These are phyloP conservation scores for Neopelma chrysocephalum DNA, from an alignment of 2,797 vertebrate species.

Conservation along the genomic window DNA sequence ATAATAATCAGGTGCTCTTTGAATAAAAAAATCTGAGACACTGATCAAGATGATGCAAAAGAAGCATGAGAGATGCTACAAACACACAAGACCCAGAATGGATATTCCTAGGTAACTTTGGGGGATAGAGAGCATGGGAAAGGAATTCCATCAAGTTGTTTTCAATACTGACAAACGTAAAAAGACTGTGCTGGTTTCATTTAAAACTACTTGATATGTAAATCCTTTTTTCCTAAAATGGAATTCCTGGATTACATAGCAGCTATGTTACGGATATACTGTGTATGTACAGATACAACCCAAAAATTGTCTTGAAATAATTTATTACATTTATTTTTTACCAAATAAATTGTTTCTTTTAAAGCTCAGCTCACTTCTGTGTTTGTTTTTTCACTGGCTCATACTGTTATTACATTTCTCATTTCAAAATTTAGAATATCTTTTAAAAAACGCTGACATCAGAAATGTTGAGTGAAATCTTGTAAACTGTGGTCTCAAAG, in stretches of 20 bases:
- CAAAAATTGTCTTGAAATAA: slow-evolving; percentile 50
- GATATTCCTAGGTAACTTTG: neutral
- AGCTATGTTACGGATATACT: slow-evolving; percentile 7
- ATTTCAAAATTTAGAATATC: neutral
- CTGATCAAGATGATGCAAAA: neutral
- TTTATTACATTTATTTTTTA: slow-evolving; percentile 66
- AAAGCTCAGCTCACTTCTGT: neutral
- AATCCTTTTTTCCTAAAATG: neutral
- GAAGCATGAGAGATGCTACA: neutral
- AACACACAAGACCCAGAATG: neutral
- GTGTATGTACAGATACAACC: slow-evolving; percentile 27
- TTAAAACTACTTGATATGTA: neutral
- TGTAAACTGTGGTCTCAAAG: neutral
- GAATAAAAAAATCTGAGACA: neutral
- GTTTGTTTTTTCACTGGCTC: neutral
- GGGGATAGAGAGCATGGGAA: fast-evolving
- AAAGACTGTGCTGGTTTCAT: neutral
- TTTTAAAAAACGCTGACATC: neutral
- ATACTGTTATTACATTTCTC: neutral
- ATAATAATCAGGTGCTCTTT: neutral
- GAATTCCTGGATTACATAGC: slow-evolving; percentile 1
- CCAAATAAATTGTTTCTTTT: slow-evolving; percentile 61
- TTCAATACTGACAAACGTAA: neutral
- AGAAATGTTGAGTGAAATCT: neutral
- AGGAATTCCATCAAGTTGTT: neutral